Conservation (phyloP, 2,797 vertebrate species). For the Fundulus diaphanus region DNA sequence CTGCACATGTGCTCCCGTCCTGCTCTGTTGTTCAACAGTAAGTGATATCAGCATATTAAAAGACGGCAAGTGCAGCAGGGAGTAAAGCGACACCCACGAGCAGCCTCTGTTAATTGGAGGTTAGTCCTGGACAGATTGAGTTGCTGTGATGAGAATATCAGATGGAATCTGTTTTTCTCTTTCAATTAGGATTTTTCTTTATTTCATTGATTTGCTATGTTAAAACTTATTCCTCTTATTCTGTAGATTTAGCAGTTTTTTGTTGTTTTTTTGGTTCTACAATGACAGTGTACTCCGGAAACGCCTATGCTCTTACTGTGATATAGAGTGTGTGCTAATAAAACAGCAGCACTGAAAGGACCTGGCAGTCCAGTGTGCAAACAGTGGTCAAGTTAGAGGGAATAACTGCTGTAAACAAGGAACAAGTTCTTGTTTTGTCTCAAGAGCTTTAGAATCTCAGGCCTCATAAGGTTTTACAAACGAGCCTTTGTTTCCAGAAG, state of each 20-base stretch:
- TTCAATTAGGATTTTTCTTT: constrained; percentile 18
- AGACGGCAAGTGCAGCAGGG: constrained; percentile 59
- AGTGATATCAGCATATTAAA: constrained; percentile 73
- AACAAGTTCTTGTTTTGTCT: constrained; percentile 72
- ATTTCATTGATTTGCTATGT: constrained; percentile 52
- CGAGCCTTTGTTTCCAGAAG: constrained; percentile 66
- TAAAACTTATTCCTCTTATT: constrained; percentile 39
- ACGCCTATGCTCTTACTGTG: constrained; percentile 43
- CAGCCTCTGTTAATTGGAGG: constrained; percentile 50
- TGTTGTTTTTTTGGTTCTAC: constrained; percentile 28
- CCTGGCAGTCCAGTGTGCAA: constrained; percentile 52
- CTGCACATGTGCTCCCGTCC: constrained; percentile 70
- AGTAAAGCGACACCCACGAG: constrained; percentile 58
- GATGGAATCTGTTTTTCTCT: constrained; percentile 54
- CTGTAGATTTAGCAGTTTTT: constrained; percentile 48
- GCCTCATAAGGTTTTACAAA: constrained; percentile 67
- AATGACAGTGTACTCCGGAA: constrained; percentile 26
- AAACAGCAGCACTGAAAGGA: constrained; percentile 63
- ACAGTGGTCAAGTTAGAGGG: constrained; percentile 66
- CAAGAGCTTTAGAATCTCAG: constrained; percentile 56
- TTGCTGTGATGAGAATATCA: constrained; percentile 72
- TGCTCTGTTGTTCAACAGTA: constrained; percentile 68
- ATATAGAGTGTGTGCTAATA: constrained; percentile 52
- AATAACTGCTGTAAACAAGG: constrained; percentile 74
- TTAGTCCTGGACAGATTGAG: constrained; percentile 65